phyloP scores from a whole-genome alignment of 1,140 invertebrate genomes.

The Drosophila insularis region DNA sequence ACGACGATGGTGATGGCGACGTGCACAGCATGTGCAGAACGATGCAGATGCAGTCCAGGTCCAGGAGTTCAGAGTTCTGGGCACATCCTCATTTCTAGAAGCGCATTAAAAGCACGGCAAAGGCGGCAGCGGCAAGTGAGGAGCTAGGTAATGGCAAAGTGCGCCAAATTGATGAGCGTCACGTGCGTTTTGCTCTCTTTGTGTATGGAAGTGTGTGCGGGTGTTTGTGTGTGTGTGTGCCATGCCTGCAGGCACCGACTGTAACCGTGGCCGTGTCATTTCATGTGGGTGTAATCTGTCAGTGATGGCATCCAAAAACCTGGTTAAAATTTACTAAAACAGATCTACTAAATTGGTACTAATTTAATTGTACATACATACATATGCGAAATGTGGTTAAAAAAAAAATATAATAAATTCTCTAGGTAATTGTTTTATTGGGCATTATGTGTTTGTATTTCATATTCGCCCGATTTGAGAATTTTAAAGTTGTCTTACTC shows the following conservation, averaged over 20 bases:
- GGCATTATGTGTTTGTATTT: too few species aligned
- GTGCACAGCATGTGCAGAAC: slow-evolving; percentile 65
- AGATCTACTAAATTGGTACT: too few species aligned
- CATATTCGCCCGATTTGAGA: too few species aligned
- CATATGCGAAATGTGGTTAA: too few species aligned
- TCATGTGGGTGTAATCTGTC: slow-evolving; percentile 27
- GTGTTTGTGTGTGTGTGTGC: slow-evolving; percentile 20
- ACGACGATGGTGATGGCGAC: slow-evolving; percentile 29
- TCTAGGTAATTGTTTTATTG: too few species aligned
- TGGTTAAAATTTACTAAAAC: too few species aligned
- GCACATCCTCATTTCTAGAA: slow-evolving; percentile 30
- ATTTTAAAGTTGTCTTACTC: too few species aligned
- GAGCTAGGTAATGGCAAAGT: slow-evolving; percentile 60
- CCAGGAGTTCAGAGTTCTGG: slow-evolving; percentile 22
- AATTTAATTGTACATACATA: too few species aligned
- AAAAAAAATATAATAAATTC: too few species aligned
- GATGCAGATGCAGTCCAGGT: slow-evolving; percentile 50
- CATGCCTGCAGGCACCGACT: slow-evolving; percentile 36
- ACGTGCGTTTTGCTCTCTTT: slow-evolving; percentile 74
- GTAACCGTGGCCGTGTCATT: slow-evolving; percentile 47
- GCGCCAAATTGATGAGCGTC: slow-evolving; percentile 80
- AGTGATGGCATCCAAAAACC: slow-evolving; percentile 32
- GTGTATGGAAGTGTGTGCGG: background rate
- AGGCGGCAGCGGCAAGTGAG: background rate
- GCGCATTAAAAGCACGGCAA: slow-evolving; percentile 69